These are phyloP conservation scores for Columba livia DNA, from an alignment of 2,113 vertebrate genomes.

Conservation along the genomic window DNA sequence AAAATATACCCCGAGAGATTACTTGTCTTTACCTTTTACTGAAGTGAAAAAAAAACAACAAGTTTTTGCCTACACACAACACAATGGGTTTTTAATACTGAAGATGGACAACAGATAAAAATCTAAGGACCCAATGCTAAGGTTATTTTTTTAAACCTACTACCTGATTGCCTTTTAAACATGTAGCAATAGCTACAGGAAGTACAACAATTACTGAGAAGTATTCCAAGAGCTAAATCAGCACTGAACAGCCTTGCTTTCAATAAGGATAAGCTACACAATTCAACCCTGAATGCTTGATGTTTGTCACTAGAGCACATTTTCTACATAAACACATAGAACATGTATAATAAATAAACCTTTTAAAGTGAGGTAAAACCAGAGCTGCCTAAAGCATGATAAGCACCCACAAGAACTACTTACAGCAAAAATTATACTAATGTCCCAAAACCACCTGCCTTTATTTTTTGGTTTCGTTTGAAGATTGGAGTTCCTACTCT, in stretches of 20 bases:
- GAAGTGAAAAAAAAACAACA: not conserved
- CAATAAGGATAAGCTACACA: not conserved
- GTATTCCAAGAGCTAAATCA: not conserved
- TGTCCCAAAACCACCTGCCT: not conserved
- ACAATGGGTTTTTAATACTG: not conserved
- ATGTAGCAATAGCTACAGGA: not conserved
- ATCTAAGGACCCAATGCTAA: not conserved
- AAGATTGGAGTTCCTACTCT: not conserved
- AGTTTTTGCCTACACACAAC: not conserved
- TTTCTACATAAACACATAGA: not conserved
- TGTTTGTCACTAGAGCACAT: not conserved
- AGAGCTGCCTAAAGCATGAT: not conserved
- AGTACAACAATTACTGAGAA: not conserved
- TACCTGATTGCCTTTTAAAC: not conserved
- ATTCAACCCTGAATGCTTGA: not conserved
- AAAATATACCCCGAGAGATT: not conserved
- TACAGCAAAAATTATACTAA: not conserved
- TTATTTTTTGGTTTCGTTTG: not conserved
- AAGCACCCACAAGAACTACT: not conserved
- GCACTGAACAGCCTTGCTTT: not conserved
- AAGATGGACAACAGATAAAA: not conserved
- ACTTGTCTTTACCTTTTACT: not conserved
- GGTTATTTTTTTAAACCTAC: not conserved
- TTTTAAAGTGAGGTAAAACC: not conserved
- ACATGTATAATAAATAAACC: not conserved